These are phyloP conservation scores for Tricholaema leucomelas DNA, from an alignment of 2,113 vertebrate genomes.

Conservation along the genomic window DNA sequence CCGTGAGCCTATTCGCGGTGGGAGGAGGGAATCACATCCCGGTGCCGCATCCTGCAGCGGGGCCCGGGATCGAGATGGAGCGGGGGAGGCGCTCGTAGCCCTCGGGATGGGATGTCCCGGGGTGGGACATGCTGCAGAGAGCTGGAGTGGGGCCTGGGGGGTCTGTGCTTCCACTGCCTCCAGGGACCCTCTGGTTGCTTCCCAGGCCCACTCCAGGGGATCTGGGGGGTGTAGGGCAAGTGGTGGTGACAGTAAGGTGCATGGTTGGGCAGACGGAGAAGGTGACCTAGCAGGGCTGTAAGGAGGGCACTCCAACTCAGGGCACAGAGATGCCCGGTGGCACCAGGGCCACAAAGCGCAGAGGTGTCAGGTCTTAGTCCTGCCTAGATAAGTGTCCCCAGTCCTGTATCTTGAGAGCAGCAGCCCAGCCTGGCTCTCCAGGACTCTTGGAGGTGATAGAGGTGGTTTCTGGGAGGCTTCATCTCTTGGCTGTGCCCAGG, in stretches of 20 bases:
- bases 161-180: neutral
- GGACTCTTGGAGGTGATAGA: no score
- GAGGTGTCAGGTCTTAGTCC: no score
- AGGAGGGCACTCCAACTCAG: no score
- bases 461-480: neutral
- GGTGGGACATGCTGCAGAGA: neutral
- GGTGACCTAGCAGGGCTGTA: neutral
- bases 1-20: neutral
- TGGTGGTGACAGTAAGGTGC: neutral
- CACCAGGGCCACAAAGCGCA: fast-evolving
- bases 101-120: no score
- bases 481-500: neutral
- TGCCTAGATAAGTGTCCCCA: neutral
- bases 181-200: neutral
- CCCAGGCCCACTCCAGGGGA: neutral
- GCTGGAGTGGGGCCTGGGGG: neutral
- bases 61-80: neutral
- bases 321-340: neutral
- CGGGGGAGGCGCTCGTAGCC: neutral
- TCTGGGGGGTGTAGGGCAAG: neutral
- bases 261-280: fast-evolving
- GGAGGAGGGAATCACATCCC: neutral
- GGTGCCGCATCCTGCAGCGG: neutral
- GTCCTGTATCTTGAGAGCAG: fast-evolving
- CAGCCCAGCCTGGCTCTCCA: no score